Evolutionary conservation across 2,888 invertebrate genomes (phyloP).

Genomic region (Agrotis exclamationis): DNA sequence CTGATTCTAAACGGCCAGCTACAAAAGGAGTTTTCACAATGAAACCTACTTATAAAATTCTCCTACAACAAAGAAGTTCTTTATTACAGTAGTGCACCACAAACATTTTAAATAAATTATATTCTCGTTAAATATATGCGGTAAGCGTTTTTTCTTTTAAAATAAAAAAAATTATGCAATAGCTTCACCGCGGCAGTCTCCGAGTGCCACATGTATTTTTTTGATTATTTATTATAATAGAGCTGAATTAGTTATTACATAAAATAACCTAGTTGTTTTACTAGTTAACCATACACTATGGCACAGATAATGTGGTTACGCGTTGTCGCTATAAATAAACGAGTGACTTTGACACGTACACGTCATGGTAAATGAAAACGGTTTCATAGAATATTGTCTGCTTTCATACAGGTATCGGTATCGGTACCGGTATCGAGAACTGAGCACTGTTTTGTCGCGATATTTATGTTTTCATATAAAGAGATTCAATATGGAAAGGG

Average conservation of each 20-base stretch:
- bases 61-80: too few species aligned
- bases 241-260: neutral
- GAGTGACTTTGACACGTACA: constrained; percentile 41
- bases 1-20: too few species aligned
- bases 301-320: constrained; percentile 16
- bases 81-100: too few species aligned
- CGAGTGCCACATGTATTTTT: too few species aligned
- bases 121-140: too few species aligned
- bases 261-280: neutral
- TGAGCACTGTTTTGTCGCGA: constrained; percentile 6
- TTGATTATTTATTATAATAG: too few species aligned
- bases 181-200: too few species aligned
- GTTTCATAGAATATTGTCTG: constrained; percentile 34
- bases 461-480: constrained; percentile 5
- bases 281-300: neutral
- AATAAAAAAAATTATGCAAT: too few species aligned
- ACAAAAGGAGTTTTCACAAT: too few species aligned
- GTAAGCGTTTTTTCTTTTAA: too few species aligned
- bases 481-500: neutral
- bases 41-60: too few species aligned
- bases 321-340: constrained; percentile 39
- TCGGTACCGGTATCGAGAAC: constrained; percentile 3
- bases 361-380: constrained; percentile 40
- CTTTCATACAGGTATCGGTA: constrained; percentile 22
- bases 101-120: too few species aligned